Evolutionary conservation across 2,113 vertebrate species (phyloP).

Genomic region (Hippopotamus amphibius): DNA sequence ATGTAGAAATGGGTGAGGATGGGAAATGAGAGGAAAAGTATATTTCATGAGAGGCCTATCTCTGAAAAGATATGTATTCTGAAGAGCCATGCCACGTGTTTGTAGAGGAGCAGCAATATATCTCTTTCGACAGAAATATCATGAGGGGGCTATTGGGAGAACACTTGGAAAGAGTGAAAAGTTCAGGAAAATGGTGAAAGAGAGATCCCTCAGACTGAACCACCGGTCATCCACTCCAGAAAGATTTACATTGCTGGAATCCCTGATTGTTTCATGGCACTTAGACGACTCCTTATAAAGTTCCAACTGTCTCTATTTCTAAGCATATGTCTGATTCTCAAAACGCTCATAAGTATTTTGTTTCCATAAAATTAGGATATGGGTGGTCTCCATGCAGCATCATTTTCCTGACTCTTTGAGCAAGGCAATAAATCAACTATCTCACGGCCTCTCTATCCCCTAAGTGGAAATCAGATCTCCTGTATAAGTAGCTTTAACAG

Average conservation of each 20-base stretch:
- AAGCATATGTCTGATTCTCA: background rate
- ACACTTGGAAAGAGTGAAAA: background rate
- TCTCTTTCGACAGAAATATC: background rate
- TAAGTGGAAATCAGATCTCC: background rate
- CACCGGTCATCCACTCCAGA: no score
- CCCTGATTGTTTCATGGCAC: background rate
- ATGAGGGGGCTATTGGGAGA: background rate
- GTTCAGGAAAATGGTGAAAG: background rate
- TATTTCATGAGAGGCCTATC: background rate
- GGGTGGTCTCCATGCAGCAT: fast-evolving
- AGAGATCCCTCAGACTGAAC: background rate
- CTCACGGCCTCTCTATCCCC: background rate
- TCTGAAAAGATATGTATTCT: background rate
- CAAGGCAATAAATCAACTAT: background rate
- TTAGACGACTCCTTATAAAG: background rate
- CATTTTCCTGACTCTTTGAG: background rate
- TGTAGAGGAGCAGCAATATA: fast-evolving
- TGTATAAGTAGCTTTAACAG: slow-evolving; percentile 43
- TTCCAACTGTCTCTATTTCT: background rate
- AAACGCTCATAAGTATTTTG: background rate
- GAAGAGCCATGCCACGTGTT: background rate
- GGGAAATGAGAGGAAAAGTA: background rate
- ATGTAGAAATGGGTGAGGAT: background rate
- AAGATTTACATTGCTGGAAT: background rate
- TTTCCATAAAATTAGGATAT: background rate